These are phyloP conservation scores for Haemorhous mexicanus DNA, from an alignment of 2,113 vertebrate species.

Conservation along the genomic window DNA sequence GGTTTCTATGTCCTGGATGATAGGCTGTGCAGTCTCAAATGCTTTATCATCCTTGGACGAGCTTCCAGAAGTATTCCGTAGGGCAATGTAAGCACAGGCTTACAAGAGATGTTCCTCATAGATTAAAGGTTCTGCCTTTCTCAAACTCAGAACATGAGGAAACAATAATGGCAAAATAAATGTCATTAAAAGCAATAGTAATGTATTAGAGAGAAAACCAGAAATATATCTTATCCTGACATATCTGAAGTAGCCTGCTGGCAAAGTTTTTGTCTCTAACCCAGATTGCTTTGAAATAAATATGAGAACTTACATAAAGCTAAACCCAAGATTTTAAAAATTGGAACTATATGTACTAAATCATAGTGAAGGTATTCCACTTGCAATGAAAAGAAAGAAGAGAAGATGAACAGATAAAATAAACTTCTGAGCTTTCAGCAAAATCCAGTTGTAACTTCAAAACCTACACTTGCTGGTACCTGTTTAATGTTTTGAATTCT, in stretches of 20 bases:
- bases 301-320: neutral
- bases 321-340: neutral
- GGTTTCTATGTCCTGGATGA: neutral
- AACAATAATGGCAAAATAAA: neutral
- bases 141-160: neutral
- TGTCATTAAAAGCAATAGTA: neutral
- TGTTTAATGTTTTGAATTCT: neutral
- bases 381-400: neutral
- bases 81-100: neutral
- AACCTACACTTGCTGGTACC: neutral
- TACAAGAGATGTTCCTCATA: neutral
- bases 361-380: neutral
- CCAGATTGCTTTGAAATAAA: neutral
- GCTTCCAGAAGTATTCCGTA: neutral
- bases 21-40: neutral
- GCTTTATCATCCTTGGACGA: neutral
- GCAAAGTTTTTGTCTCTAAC: neutral
- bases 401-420: neutral
- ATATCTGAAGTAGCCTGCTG: neutral
- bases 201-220: neutral
- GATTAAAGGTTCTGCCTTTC: neutral
- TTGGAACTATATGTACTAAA: neutral
- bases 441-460: neutral
- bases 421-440: neutral
- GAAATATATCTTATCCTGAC: neutral